phyloP scores from a whole-genome alignment of 2,888 invertebrate genomes.

The Cephus runcator region DNA sequence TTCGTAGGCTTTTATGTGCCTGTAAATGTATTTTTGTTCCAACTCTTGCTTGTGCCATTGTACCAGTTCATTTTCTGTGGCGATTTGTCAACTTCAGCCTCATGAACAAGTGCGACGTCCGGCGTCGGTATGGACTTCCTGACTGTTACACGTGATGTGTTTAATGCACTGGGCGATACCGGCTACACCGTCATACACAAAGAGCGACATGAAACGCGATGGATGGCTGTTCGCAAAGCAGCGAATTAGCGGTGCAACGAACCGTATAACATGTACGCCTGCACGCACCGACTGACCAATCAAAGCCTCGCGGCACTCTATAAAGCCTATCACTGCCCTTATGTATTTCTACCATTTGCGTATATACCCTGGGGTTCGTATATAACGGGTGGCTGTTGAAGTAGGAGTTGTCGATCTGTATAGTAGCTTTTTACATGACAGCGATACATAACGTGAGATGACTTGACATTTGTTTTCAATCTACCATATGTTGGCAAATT shows the following conservation, averaged over 20 bases:
- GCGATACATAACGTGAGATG: too few species aligned
- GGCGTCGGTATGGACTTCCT: background rate
- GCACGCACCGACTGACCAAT: slow-evolving; percentile 51
- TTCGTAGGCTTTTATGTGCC: background rate
- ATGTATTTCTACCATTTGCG: slow-evolving; percentile 20
- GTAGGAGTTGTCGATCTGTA: background rate
- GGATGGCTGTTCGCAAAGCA: background rate
- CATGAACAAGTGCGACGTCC: background rate
- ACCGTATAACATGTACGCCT: slow-evolving; percentile 37
- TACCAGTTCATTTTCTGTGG: background rate
- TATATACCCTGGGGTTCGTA: background rate
- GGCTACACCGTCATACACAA: background rate
- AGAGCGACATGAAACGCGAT: background rate
- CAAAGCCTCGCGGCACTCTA: slow-evolving; percentile 47
- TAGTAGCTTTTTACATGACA: background rate
- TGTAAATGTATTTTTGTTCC: background rate
- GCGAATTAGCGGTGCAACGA: slow-evolving; percentile 49
- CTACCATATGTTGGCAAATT: background rate
- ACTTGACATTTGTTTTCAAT: background rate
- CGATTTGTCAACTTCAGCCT: background rate
- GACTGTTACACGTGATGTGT: background rate
- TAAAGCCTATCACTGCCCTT: slow-evolving; percentile 45
- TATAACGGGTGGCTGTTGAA: background rate
- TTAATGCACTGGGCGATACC: slow-evolving; percentile 6
- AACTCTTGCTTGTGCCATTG: background rate